Conservation (phyloP, 2,888 invertebrate genomes). For the Drosophila multiciliata region DNA sequence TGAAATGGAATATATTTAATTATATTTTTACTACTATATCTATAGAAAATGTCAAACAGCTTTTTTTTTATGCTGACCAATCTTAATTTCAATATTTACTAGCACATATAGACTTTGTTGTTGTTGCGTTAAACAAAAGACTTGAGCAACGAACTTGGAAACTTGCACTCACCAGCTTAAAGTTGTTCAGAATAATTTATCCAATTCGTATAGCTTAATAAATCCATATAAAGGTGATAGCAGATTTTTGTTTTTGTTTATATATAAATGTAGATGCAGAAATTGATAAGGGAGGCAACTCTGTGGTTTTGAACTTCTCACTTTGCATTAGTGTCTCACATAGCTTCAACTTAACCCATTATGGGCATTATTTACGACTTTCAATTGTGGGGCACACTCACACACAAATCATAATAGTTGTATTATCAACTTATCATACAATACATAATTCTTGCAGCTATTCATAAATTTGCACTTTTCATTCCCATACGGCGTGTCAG, state of each 20-base stretch:
- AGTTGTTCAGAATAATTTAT: constrained; percentile 73
- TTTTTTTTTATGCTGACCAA: constrained; percentile 27
- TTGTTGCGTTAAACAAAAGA: constrained; percentile 60
- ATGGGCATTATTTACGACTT: constrained; percentile 73
- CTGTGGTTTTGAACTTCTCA: constrained; percentile 52
- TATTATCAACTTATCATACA: constrained; percentile 76
- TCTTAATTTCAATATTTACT: constrained; percentile 46
- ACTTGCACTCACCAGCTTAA: constrained; percentile 76
- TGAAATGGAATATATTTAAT: constrained; percentile 33
- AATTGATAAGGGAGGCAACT: constrained; percentile 59
- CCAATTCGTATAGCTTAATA: constrained; percentile 78
- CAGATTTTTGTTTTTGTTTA: constrained; percentile 17
- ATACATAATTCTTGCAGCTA: constrained; percentile 72
- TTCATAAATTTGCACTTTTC: constrained; percentile 73
- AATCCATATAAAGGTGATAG: constrained; percentile 65
- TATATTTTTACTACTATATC: constrained; percentile 26
- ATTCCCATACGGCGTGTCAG: constrained; percentile 51
- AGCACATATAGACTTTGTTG: constrained; percentile 22
- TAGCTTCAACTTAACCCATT: constrained; percentile 71
- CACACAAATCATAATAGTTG: constrained; percentile 70
- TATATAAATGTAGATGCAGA: constrained; percentile 55
- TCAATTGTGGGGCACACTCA: constrained; percentile 76
- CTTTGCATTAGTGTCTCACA: constrained; percentile 76
- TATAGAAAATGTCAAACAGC: constrained; percentile 36
- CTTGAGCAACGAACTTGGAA: constrained; percentile 67